These are phyloP conservation scores for Campylorhamphus procurvoides DNA, from an alignment of 2,113 vertebrate genomes.

Conservation along the genomic window DNA sequence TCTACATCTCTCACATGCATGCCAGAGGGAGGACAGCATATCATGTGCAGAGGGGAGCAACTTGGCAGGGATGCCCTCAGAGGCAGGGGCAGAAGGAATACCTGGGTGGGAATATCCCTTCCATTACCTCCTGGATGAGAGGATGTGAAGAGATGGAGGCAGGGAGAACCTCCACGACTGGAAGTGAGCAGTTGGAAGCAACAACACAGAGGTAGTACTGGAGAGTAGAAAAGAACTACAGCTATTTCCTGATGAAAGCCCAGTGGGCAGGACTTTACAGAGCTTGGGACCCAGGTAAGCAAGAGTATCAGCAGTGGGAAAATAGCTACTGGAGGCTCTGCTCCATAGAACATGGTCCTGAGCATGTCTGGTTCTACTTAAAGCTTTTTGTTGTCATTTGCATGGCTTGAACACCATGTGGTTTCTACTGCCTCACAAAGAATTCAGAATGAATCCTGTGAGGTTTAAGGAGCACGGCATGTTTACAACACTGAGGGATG, in stretches of 20 bases:
- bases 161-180: not conserved
- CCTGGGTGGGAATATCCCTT: not conserved
- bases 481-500: not conserved
- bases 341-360: not conserved
- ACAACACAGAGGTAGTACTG: not conserved
- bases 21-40: not conserved
- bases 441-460: constrained; percentile 58
- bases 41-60: not conserved
- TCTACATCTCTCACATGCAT: not conserved
- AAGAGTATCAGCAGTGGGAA: not conserved
- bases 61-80: not conserved
- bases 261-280: not conserved
- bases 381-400: constrained; percentile 52
- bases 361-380: constrained; percentile 58
- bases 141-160: not conserved
- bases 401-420: constrained; percentile 47
- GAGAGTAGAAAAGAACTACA: not conserved
- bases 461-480: not conserved
- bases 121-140: not conserved
- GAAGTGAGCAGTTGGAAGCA: not conserved
- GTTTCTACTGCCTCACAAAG: constrained; percentile 60
- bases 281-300: not conserved
- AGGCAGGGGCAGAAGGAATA: not conserved
- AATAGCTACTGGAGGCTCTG: not conserved
- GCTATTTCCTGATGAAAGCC: not conserved